Base-by-base conservation (phyloP, 2,113 vertebrate genomes). In the Saguinus midas region DNA sequence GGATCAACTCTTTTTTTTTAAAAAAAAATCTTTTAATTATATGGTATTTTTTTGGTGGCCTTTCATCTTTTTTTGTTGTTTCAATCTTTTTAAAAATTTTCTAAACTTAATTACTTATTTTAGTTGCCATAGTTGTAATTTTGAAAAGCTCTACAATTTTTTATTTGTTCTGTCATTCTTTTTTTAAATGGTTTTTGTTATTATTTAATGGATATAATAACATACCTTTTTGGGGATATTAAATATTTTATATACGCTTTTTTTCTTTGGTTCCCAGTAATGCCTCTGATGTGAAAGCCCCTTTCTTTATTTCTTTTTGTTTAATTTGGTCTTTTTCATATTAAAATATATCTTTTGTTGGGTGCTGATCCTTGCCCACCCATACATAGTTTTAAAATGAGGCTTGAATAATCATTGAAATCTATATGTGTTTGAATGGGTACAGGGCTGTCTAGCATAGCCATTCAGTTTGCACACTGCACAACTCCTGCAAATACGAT, bases 121-220 rank as follows among this genome's bases (percentile, higher is more conserved):
- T 55, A 29, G 61, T 85, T 90, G 45, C 21, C 37, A 86, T 92
- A 40, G 72, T 79, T 96, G 61, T 95, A 84, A 79, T 79, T 88
- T 88, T 95, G 32, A 83, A 92, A 35, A 48, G 29, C 32, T 75
- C 55, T 92, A 66, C 72, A 80, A 27, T 68, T 70, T 92, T 94
- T 72, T 70, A 82, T 83, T 82, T 82, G n/a, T 64, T 83, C 29
- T 80, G 61, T 29, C 14, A 9, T 81, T 61, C 29, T 82, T 40
- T 90, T 18, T 72, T 95, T 89, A 27, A 27, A 52, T 37, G 83
- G n/a, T 21, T 79, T 83, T 78, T 81, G 20, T 80, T 93, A 23
- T 81, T 95, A 1, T 80, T 93, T 90, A 95, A 58, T 68, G 64
- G 6, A 37, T 90, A 4, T 20, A 92, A 55, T 70, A 86, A 50